phyloP scores from a whole-genome alignment of 1,140 invertebrate species.

The Drosophila sechellia region DNA sequence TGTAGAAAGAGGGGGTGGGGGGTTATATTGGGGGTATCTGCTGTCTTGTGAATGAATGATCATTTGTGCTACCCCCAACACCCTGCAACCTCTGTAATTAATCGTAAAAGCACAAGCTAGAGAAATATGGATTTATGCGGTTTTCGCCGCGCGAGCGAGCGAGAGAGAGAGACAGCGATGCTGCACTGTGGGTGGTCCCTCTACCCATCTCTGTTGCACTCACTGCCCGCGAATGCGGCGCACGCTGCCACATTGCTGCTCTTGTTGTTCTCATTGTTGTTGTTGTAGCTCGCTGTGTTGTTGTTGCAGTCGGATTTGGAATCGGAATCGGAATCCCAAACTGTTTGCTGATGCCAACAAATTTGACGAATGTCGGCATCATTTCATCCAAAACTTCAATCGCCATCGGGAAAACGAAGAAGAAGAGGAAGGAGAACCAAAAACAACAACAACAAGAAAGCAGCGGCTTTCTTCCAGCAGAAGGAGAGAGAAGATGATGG shows the following conservation, averaged over 20 bases:
- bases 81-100: constrained; percentile 48
- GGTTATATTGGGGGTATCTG: neutral
- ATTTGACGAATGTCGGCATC: constrained; percentile 80
- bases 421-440: constrained; percentile 40
- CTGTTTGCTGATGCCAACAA: constrained; percentile 82
- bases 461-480: constrained; percentile 13
- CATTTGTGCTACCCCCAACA: constrained; percentile 17
- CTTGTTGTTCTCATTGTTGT: neutral
- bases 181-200: constrained; percentile 65
- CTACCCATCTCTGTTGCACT: constrained; percentile 16
- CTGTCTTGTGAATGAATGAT: constrained; percentile 70
- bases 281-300: constrained; percentile 3
- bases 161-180: neutral
- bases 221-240: constrained; percentile 20
- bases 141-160: constrained; percentile 13
- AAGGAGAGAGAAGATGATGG: constrained; percentile 5
- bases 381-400: constrained; percentile 79
- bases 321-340: constrained; percentile 53
- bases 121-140: constrained; percentile 77
- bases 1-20: neutral
- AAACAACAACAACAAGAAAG: constrained; percentile 19
- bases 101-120: constrained; percentile 71
- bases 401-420: constrained; percentile 46
- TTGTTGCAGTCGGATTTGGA: constrained; percentile 31
- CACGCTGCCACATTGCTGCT: constrained; percentile 31